phyloP scores from a whole-genome alignment of 2,797 vertebrate species.

The Clarias fuscus region DNA sequence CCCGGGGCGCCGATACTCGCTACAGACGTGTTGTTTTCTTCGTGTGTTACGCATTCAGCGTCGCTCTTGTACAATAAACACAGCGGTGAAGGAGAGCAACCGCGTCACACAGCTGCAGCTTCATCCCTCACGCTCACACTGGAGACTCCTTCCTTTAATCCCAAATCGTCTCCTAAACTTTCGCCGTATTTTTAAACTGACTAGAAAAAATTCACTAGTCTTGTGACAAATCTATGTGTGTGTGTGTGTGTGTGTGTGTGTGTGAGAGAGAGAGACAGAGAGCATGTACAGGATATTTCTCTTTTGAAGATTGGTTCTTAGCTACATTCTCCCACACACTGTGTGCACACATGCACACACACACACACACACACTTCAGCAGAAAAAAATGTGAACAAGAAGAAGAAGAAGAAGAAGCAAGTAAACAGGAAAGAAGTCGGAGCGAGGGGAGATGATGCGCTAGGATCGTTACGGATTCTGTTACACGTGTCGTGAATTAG shows the following conservation, averaged over 20 bases:
- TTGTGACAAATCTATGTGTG: background rate
- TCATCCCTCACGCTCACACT: background rate
- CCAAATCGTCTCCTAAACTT: background rate
- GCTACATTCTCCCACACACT: conserved; percentile 3
- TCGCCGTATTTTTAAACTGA: background rate
- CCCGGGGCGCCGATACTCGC: background rate
- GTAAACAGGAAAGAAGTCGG: background rate
- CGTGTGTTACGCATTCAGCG: background rate
- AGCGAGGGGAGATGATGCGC: background rate
- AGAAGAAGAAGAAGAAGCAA: background rate
- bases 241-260: background rate
- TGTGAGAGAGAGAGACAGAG: background rate
- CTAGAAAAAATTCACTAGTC: background rate
- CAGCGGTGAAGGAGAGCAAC: no score
- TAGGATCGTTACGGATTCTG: background rate
- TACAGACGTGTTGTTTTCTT: background rate
- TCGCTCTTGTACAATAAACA: background rate
- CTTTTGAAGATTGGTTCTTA: conserved; percentile 27
- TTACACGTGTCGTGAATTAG: background rate
- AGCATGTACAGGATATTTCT: background rate
- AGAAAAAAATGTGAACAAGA: background rate
- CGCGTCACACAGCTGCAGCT: background rate
- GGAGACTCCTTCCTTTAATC: background rate
- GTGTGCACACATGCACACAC: background rate
- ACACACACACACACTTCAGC: background rate